These are phyloP conservation scores for Xylocopa sonorina DNA, from an alignment of 1,140 invertebrate genomes.

Conservation along the genomic window DNA sequence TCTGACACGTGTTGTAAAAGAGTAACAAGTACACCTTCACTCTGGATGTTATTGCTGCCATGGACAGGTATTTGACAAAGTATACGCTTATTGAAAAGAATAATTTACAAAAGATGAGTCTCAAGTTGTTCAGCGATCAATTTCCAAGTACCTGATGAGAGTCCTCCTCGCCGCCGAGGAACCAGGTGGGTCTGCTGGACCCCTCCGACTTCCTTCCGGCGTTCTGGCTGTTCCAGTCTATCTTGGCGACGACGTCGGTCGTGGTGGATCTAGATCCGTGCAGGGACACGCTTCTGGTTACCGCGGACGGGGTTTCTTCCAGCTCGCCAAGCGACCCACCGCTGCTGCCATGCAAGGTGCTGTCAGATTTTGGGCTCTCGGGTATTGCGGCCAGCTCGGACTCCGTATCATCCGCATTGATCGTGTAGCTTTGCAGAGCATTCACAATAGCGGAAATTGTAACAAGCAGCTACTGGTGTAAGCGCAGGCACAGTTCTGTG, in stretches of 20 bases:
- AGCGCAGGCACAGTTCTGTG: constrained; percentile 44
- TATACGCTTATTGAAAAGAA: no score
- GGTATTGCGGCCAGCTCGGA: constrained; percentile 93
- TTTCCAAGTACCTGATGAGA: constrained; percentile 55
- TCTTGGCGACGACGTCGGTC: constrained; percentile 60
- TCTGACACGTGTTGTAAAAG: no score
- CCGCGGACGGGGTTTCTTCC: constrained; percentile 71
- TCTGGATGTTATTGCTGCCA: no score
- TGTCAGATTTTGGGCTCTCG: constrained; percentile 93
- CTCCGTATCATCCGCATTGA: constrained; percentile 92
- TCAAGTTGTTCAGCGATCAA: no score
- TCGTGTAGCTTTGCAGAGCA: constrained; percentile 84
- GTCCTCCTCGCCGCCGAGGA: constrained; percentile 84
- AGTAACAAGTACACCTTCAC: no score
- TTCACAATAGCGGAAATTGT: constrained; percentile 73
- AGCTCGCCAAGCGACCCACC: constrained; percentile 83
- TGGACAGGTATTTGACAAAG: no score
- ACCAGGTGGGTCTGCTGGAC: constrained; percentile 83
- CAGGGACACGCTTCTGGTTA: constrained; percentile 81
- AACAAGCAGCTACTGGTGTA: constrained; percentile 65
- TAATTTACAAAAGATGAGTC: no score
- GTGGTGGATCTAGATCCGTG: constrained; percentile 71
- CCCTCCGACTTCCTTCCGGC: constrained; percentile 15
- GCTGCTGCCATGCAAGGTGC: constrained; percentile 88
- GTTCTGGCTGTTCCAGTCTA: constrained; percentile 21